Percentiles rank a stretch among this genome's conserved stretches.
Conservation (phyloP, 2,888 invertebrate species). For the Drosophila acutilabella region DNA sequence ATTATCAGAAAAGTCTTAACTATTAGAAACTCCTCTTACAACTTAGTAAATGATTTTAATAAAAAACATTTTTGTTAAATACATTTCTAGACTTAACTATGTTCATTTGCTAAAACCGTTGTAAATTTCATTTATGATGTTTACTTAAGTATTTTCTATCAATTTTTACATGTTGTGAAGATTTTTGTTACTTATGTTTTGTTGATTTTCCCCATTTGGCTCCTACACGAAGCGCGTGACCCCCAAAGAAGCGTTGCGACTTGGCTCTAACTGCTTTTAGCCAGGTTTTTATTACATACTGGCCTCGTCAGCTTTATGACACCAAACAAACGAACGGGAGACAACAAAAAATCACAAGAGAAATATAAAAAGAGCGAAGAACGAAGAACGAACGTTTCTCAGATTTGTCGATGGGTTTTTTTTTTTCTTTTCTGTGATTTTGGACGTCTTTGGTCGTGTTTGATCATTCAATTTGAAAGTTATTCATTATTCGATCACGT, state of each 20-base stretch:
- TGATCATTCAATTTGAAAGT: slow-evolving; percentile 82
- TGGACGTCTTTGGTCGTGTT: slow-evolving; percentile 61
- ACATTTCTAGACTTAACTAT: no score
- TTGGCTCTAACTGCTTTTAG: slow-evolving; percentile 62
- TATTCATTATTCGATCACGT: slow-evolving; percentile 81
- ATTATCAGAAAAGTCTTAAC: no score
- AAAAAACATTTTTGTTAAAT: no score
- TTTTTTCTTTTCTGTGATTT: slow-evolving; percentile 8
- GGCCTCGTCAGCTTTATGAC: slow-evolving; percentile 75
- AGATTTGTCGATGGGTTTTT: slow-evolving; percentile 23
- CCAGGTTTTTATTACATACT: slow-evolving; percentile 58
- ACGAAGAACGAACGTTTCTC: slow-evolving; percentile 28
- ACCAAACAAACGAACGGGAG: slow-evolving; percentile 39
- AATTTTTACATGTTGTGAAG: neutral
- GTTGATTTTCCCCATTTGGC: slow-evolving; percentile 38
- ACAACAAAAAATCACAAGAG: slow-evolving; percentile 18
- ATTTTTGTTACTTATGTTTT: slow-evolving; percentile 24
- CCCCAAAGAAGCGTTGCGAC: slow-evolving; percentile 50
- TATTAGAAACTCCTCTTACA: no score
- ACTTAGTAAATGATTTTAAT: no score
- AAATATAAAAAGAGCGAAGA: neutral
- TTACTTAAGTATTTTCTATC: slow-evolving; percentile 13
- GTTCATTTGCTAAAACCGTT: no score
- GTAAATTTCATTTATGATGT: no score
- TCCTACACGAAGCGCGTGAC: slow-evolving; percentile 70